Evolutionary conservation across 2,113 vertebrate species (phyloP).

Genomic region (Aythya baeri): DNA sequence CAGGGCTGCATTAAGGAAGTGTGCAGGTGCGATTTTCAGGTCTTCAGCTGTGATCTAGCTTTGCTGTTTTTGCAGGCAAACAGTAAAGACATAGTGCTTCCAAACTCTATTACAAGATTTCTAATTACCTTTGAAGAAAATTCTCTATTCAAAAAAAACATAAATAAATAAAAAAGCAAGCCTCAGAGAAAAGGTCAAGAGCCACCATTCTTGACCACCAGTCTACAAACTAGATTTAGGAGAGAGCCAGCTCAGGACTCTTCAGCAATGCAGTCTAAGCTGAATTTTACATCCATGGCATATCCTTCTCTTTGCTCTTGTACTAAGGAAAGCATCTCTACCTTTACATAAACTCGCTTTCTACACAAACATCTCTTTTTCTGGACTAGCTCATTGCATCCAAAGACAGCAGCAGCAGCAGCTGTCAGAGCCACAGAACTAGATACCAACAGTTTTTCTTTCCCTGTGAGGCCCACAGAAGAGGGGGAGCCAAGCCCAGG

Average conservation of each 20-base stretch:
- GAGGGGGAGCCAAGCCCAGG: background rate
- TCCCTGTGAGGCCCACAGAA: background rate
- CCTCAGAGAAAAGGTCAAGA: background rate
- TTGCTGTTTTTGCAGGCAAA: background rate
- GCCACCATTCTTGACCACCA: background rate
- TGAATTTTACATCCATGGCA: background rate
- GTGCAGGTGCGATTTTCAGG: background rate
- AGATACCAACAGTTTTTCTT: background rate
- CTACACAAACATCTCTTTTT: background rate
- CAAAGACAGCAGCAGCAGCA: background rate
- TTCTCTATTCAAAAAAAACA: background rate
- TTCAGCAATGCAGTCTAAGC: background rate
- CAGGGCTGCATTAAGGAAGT: background rate
- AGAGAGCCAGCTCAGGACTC: background rate
- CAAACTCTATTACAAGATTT: background rate
- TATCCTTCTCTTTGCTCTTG: background rate
- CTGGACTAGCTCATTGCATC: background rate
- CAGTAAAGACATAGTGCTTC: background rate
- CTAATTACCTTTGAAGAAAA: background rate
- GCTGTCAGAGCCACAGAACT: background rate
- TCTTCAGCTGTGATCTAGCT: background rate
- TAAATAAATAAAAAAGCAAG: background rate
- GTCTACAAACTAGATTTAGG: background rate
- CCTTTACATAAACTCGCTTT: background rate
- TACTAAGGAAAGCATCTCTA: background rate